These are phyloP conservation scores for Drosophila neonasuta DNA, from an alignment of 2,888 invertebrate genomes.

Conservation along the genomic window DNA sequence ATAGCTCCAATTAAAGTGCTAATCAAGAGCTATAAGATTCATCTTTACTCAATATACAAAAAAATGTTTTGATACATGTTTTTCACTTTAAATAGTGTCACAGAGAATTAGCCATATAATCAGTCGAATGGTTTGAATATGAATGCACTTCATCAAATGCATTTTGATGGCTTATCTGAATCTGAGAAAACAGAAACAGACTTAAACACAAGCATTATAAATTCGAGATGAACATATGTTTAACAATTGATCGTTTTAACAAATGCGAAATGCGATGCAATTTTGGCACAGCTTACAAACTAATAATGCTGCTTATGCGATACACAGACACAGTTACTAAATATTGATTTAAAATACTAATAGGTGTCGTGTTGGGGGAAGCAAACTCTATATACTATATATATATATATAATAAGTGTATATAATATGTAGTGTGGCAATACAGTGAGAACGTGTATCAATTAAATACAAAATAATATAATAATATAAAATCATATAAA, in stretches of 20 bases:
- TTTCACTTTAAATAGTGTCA: no score
- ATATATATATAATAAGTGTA: neutral
- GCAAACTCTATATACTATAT: constrained; percentile 4
- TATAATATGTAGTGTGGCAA: constrained; percentile 33
- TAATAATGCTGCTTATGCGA: constrained; percentile 31
- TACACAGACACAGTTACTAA: constrained; percentile 22
- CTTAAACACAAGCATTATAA: neutral
- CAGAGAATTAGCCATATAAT: no score
- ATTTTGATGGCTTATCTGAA: constrained; percentile 23
- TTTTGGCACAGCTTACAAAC: constrained; percentile 69
- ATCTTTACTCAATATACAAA: no score
- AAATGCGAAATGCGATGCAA: constrained; percentile 15
- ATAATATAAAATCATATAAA: constrained; percentile 6
- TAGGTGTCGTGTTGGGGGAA: constrained; percentile 52
- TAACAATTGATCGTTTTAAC: constrained; percentile 38
- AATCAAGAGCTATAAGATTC: no score
- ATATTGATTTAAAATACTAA: constrained; percentile 52
- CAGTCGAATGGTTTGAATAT: neutral
- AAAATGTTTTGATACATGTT: no score
- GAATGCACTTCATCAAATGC: constrained; percentile 10
- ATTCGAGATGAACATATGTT: constrained; percentile 16
- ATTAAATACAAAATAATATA: constrained; percentile 32
- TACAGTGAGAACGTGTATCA: constrained; percentile 29
- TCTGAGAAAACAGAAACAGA: constrained; percentile 1
- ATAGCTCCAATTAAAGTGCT: no score